Conservation (phyloP, 2,888 invertebrate species). For the Geotrupes spiniger region DNA sequence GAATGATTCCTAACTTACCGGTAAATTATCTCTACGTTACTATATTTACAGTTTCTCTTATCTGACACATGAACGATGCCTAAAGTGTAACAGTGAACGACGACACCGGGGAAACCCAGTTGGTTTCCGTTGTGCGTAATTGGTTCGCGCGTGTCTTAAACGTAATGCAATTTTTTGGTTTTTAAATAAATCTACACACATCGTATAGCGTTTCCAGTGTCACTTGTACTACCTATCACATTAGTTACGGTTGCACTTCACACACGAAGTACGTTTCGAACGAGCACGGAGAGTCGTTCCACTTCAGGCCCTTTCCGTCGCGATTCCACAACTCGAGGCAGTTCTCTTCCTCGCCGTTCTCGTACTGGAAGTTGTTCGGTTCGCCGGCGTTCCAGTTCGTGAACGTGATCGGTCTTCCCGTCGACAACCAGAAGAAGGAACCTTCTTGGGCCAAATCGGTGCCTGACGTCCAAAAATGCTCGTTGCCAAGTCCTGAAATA, state of each 20-base stretch:
- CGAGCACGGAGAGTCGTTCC: conserved; percentile 93
- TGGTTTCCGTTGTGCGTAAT: too few relatives aligned
- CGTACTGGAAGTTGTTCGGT: conserved; percentile 90
- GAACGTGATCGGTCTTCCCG: conserved; percentile 82
- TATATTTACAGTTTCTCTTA: too few relatives aligned
- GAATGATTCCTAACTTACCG: too few relatives aligned
- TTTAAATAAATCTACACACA: too few relatives aligned
- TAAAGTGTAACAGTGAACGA: too few relatives aligned
- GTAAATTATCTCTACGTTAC: too few relatives aligned
- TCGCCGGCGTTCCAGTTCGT: conserved; percentile 94
- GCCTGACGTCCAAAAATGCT: conserved; percentile 92
- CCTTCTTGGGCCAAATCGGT: conserved; percentile 90
- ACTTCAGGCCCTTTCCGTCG: conserved; percentile 87
- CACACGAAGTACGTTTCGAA: conserved; percentile 92
- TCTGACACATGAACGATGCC: too few relatives aligned
- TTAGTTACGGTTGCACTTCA: conserved; percentile 61
- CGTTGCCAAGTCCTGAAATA: conserved; percentile 77
- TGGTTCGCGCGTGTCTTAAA: too few relatives aligned
- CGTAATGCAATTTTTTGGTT: too few relatives aligned
- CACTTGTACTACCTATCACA: neutral
- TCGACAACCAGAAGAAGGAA: conserved; percentile 91
- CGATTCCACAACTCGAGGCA: conserved; percentile 89
- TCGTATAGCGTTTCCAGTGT: too few relatives aligned
- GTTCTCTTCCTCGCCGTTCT: conserved; percentile 91
- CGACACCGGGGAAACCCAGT: too few relatives aligned